phyloP scores from a whole-genome alignment of 1,140 invertebrate species.

The Lepidurus packardi region DNA sequence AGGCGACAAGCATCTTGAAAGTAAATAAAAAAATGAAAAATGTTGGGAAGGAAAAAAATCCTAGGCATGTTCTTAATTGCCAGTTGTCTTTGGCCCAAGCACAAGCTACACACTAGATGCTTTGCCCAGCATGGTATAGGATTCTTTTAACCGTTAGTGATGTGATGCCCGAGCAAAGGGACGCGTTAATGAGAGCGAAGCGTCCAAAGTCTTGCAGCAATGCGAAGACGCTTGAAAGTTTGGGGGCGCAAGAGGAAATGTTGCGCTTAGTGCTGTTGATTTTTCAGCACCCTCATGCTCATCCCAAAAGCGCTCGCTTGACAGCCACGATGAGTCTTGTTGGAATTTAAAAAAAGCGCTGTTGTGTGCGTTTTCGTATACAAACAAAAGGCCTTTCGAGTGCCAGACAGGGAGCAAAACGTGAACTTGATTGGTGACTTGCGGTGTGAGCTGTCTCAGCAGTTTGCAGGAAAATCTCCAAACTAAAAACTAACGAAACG shows the following conservation, averaged over 20 bases:
- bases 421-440: neutral
- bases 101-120: neutral
- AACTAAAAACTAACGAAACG: neutral
- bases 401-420: constrained; percentile 14
- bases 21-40: neutral
- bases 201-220: neutral
- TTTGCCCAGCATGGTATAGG: neutral
- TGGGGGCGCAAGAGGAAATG: neutral
- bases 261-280: constrained; percentile 9
- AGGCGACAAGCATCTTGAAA: neutral
- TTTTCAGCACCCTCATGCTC: neutral
- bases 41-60: neutral
- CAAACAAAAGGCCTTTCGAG: neutral
- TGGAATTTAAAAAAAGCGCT: neutral
- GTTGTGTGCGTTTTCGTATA: neutral
- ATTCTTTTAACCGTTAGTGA: neutral
- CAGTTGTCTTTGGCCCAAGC: constrained; percentile 7
- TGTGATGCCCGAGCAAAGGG: neutral
- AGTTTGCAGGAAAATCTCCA: neutral
- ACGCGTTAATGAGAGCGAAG: neutral
- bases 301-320: neutral
- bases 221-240: neutral
- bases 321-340: neutral
- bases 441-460: neutral
- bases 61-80: constrained; percentile 19